Percentiles rank a stretch among this genome's conserved stretches.
These are phyloP conservation scores for Eledone cirrhosa DNA, from an alignment of 2,888 invertebrate species.

Conservation along the genomic window DNA sequence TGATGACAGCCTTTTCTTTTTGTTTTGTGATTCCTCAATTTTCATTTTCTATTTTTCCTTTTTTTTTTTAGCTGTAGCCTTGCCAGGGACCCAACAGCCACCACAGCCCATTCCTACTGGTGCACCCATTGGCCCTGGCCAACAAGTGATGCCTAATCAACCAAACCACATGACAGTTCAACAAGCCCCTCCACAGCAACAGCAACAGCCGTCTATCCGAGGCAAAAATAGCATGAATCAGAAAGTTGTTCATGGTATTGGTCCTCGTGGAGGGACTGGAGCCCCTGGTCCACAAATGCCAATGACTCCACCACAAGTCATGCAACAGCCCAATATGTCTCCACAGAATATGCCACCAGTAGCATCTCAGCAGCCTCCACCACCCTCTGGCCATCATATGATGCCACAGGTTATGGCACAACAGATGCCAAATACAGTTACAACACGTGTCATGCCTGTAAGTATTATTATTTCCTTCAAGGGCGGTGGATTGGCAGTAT, in stretches of 20 bases:
- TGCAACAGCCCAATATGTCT: constrained; percentile 21
- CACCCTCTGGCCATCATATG: constrained; percentile 32
- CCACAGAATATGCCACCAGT: constrained; percentile 31
- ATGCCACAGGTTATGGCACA: constrained; percentile 5
- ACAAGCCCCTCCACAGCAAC: not conserved
- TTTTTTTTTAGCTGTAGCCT: constrained; percentile 32
- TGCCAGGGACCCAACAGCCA: constrained; percentile 32
- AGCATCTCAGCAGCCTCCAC: constrained; percentile 31
- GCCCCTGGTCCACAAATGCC: not conserved
- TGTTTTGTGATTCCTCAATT: no score
- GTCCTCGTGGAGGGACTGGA: constrained; percentile 11
- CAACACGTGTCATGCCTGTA: not conserved
- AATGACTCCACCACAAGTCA: not conserved
- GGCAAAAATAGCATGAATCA: constrained; percentile 12
- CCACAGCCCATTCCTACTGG: constrained; percentile 33
- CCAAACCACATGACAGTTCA: constrained; percentile 27
- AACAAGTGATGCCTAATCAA: not conserved
- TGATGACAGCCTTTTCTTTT: no score
- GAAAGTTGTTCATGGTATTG: not conserved
- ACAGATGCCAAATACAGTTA: constrained; percentile 14
- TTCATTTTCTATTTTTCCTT: no score
- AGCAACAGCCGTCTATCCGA: not conserved
- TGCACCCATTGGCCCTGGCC: not conserved
- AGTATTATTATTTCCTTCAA: no score
- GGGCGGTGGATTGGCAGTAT: no score